A percentile compares a stretch with the other conserved stretches of the same genome.
These are phyloP conservation scores for Apeira syringaria DNA, from an alignment of 2,888 invertebrate genomes.

Conservation along the genomic window DNA sequence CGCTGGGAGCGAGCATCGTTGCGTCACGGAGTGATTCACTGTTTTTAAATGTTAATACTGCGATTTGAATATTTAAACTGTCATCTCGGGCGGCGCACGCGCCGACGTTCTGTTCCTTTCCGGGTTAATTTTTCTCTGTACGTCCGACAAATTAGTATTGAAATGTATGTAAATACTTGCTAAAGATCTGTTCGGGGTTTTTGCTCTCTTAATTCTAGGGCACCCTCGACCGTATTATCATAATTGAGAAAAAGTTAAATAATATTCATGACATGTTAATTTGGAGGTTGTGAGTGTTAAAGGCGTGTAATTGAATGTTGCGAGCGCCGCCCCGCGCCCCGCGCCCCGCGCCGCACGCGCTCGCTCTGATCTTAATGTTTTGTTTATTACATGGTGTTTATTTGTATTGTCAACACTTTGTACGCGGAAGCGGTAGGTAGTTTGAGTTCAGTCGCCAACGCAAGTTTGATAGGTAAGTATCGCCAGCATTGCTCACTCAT, in stretches of 20 bases:
- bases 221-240: slow-evolving; percentile 57
- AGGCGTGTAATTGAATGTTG: slow-evolving; percentile 68
- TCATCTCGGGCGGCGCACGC: slow-evolving; percentile 49
- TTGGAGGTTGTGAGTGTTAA: slow-evolving; percentile 68
- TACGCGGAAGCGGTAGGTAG: no score
- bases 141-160: slow-evolving; percentile 60
- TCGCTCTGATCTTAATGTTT: slow-evolving; percentile 42
- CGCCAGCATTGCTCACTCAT: no score
- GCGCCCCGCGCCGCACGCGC: slow-evolving; percentile 37
- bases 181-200: slow-evolving; percentile 62
- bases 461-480: no score
- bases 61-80: slow-evolving; percentile 48
- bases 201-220: slow-evolving; percentile 73
- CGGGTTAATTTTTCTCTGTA: slow-evolving; percentile 50
- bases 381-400: slow-evolving; percentile 26
- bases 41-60: slow-evolving; percentile 50
- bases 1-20: slow-evolving; percentile 29
- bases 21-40: slow-evolving; percentile 51
- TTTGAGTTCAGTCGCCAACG: no score
- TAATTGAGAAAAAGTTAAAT: slow-evolving; percentile 75
- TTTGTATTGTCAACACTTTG: no score
- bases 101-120: slow-evolving; percentile 45
- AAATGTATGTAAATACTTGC: slow-evolving; percentile 71
- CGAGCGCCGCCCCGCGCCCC: no score
- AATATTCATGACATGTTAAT: slow-evolving; percentile 81